Evolutionary conservation across 37 sponge, comb jelly and placozoan genomes (phyloP).

Genomic region (Halichondria panicea): DNA sequence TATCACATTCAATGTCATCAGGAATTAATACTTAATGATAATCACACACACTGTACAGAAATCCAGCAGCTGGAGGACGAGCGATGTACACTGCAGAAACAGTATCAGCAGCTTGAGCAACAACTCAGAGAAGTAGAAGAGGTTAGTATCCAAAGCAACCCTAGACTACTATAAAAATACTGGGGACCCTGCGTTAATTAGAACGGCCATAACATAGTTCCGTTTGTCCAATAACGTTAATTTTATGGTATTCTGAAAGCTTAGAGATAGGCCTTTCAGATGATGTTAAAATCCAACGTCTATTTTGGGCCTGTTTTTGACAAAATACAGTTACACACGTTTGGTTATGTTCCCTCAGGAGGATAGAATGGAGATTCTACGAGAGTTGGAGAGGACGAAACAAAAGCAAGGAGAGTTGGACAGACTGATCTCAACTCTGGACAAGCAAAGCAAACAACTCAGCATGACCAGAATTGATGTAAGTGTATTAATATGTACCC

Average conservation of each 20-base stretch:
- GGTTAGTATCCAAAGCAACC: background rate
- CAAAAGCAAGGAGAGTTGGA: slow-evolving; percentile 5
- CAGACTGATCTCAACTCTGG: background rate
- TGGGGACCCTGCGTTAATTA: too few species aligned
- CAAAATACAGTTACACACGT: background rate
- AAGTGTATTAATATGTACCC: background rate
- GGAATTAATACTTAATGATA: background rate
- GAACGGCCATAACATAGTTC: too few species aligned
- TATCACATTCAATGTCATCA: background rate
- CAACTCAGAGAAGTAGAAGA: background rate
- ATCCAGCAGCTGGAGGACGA: slow-evolving; percentile 1
- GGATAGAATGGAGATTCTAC: background rate
- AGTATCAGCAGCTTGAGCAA: background rate
- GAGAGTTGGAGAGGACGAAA: background rate
- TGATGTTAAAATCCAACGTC: too few species aligned
- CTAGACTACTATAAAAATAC: background rate
- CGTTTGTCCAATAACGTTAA: too few species aligned
- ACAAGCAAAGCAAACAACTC: background rate
- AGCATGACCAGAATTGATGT: background rate
- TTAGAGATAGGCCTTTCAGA: too few species aligned
- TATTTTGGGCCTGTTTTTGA: background rate
- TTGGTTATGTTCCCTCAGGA: background rate
- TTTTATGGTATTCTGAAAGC: too few species aligned
- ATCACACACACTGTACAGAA: slow-evolving; percentile 6
- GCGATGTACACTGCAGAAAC: background rate